Percentiles rank a stretch among this genome's conserved stretches.
Evolutionary conservation across 2,888 invertebrate species (phyloP).

Genomic region (Amiota minor): DNA sequence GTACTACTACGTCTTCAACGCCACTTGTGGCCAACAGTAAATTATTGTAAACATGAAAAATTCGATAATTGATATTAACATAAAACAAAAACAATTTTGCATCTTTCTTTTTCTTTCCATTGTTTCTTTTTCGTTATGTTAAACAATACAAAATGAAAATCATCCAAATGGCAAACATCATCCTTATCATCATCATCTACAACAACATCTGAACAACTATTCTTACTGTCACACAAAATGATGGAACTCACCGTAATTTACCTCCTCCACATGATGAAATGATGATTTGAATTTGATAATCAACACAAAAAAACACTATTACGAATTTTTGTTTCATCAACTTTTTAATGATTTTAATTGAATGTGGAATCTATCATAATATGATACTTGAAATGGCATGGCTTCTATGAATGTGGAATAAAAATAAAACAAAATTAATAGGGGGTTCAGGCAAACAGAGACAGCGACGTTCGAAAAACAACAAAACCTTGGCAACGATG

Average conservation of each 20-base stretch:
- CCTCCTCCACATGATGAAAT: too few relatives aligned
- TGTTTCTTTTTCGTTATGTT: conserved; percentile 44
- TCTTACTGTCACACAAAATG: conserved; percentile 2
- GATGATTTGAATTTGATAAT: too few relatives aligned
- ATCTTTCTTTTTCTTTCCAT: conserved; percentile 65
- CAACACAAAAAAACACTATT: too few relatives aligned
- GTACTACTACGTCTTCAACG: conserved; percentile 68
- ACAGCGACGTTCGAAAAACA: conserved; percentile 54
- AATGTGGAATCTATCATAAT: conserved; percentile 31
- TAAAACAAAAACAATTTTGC: conserved; percentile 74
- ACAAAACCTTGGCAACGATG: conserved; percentile 49
- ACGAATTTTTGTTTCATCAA: too few relatives aligned
- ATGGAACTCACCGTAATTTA: not conserved
- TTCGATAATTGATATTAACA: conserved; percentile 74
- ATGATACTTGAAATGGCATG: not conserved
- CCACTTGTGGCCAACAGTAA: conserved; percentile 75
- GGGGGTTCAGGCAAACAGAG: conserved; percentile 37
- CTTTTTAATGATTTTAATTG: conserved; percentile 31
- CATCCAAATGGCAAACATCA: conserved; percentile 17
- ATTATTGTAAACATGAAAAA: conserved; percentile 74
- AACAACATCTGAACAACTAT: conserved; percentile 8
- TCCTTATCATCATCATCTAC: conserved; percentile 24
- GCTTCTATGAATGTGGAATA: not conserved
- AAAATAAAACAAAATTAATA: not conserved
- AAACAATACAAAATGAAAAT: conserved; percentile 34